Conservation (phyloP, 2,888 invertebrate species). For the Nephrotoma guestfalica region DNA sequence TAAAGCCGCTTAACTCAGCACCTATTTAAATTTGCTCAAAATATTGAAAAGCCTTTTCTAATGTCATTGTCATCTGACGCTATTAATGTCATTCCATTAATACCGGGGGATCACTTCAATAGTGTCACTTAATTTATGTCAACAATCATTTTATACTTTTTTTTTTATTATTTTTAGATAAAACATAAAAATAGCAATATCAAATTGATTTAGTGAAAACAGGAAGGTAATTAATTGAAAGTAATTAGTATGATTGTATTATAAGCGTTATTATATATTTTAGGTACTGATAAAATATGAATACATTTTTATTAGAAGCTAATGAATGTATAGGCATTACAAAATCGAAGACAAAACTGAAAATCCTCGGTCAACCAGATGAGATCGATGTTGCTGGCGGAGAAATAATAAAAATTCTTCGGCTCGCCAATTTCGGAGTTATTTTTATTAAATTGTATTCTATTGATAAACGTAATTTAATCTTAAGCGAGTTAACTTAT, state of each 20-base stretch:
- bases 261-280: too few relatives aligned
- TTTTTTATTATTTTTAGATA: too few relatives aligned
- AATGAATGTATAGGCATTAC: background rate
- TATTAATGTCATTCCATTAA: background rate
- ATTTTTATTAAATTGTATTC: background rate
- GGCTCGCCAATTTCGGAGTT: background rate
- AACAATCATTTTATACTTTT: too few relatives aligned
- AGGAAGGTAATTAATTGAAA: too few relatives aligned
- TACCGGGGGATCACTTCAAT: background rate
- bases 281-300: background rate
- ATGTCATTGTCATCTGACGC: too few relatives aligned
- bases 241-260: background rate
- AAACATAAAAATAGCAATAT: too few relatives aligned
- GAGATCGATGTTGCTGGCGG: background rate
- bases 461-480: background rate
- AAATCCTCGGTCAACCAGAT: background rate
- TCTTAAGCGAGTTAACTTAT: background rate
- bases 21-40: too few relatives aligned
- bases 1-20: too few relatives aligned
- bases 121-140: background rate
- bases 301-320: background rate
- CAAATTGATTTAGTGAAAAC: too few relatives aligned
- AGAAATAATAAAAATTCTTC: background rate
- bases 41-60: too few relatives aligned
- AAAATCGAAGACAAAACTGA: background rate